A percentile compares a stretch with the other conserved stretches of the same genome.
phyloP scores from a whole-genome alignment of 1,140 invertebrate genomes.

The Limonius californicus region DNA sequence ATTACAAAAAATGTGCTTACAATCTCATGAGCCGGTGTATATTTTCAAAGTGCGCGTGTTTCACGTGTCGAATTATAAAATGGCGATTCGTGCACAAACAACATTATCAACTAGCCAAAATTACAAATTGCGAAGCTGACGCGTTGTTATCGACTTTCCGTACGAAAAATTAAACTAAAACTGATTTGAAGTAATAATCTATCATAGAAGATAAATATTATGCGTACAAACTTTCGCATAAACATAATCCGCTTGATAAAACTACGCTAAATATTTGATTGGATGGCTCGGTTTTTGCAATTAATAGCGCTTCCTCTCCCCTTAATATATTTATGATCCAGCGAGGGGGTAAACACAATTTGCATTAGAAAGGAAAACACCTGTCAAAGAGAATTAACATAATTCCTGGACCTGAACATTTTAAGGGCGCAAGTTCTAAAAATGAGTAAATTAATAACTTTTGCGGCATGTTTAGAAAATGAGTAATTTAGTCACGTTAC shows the following conservation, averaged over 20 bases:
- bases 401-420: too few species aligned
- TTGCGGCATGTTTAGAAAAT: too few species aligned
- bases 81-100: background rate
- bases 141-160: background rate
- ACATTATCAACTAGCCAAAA: background rate
- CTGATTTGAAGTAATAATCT: background rate
- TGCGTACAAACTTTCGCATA: slow-evolving; percentile 5
- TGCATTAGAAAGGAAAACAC: slow-evolving; percentile 1
- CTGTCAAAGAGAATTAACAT: background rate
- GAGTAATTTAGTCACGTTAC: too few species aligned
- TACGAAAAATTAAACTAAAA: background rate
- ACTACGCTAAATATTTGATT: too few species aligned
- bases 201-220: slow-evolving; percentile 3
- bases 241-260: background rate
- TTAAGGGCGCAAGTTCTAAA: too few species aligned
- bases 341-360: background rate
- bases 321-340: too few species aligned
- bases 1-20: too few species aligned
- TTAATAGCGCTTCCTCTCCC: too few species aligned
- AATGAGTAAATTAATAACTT: too few species aligned
- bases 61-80: background rate
- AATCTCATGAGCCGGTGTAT: too few species aligned
- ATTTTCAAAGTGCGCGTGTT: too few species aligned
- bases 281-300: too few species aligned
- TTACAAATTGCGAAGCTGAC: background rate